These are phyloP conservation scores for Eurytoma californica DNA, from an alignment of 2,888 invertebrate genomes.

Conservation along the genomic window DNA sequence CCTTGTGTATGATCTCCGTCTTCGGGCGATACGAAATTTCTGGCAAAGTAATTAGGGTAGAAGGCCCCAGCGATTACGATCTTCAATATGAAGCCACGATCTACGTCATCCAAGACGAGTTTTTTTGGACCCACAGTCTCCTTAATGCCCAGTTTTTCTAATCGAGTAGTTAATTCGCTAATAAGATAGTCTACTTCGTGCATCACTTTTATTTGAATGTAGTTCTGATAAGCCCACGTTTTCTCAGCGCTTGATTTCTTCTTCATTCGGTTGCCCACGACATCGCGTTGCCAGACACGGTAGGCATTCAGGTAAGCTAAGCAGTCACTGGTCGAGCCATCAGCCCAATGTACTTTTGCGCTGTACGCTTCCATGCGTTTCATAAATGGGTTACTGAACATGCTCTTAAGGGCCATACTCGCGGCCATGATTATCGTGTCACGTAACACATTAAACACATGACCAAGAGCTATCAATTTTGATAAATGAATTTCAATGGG, in stretches of 20 bases:
- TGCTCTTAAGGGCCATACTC: conserved; percentile 86
- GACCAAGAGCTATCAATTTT: conserved; percentile 90
- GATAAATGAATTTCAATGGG: conserved; percentile 89
- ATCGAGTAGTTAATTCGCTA: conserved; percentile 81
- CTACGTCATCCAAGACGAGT: conserved; percentile 74
- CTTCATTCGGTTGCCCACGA: conserved; percentile 78
- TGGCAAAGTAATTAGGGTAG: conserved; percentile 93
- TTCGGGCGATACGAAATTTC: conserved; percentile 76
- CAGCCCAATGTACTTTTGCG: conserved; percentile 88
- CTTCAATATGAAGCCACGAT: conserved; percentile 82
- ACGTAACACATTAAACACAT: conserved; percentile 89
- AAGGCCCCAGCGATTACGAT: conserved; percentile 90
- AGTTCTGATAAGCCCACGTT: conserved; percentile 83
- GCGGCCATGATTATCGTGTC: conserved; percentile 93
- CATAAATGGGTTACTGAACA: conserved; percentile 86
- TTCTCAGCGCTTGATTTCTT: conserved; percentile 74
- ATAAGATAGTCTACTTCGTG: conserved; percentile 85
- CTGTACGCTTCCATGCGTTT: conserved; percentile 83
- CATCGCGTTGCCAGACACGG: conserved; percentile 83
- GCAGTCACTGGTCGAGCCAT: conserved; percentile 89
- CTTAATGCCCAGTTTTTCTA: conserved; percentile 80
- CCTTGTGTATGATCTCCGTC: conserved; percentile 78
- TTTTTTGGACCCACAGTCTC: conserved; percentile 75
- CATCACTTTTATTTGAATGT: conserved; percentile 83
- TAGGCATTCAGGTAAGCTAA: conserved; percentile 89